phyloP scores from a whole-genome alignment of 1,140 invertebrate species.

The Brachionus plicatilis region DNA sequence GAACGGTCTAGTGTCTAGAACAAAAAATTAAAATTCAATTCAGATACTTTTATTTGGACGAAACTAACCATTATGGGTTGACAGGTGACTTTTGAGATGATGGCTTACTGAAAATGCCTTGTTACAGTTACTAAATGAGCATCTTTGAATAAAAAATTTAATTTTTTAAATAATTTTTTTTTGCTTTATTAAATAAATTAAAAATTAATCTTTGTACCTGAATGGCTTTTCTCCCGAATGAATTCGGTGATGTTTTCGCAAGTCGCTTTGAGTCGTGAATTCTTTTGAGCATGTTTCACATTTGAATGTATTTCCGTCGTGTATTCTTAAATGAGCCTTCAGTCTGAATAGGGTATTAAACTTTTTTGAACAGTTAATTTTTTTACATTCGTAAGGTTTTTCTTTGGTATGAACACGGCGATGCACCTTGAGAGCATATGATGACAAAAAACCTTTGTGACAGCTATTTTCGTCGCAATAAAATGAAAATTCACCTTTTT shows the following conservation, averaged over 20 bases:
- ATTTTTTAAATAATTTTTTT: no score
- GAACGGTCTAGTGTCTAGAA: constrained; percentile 16
- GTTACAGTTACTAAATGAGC: constrained; percentile 72
- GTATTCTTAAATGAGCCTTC: constrained; percentile 80
- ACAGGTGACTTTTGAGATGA: constrained; percentile 78
- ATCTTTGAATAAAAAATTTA: constrained; percentile 58
- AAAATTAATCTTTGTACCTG: constrained; percentile 59
- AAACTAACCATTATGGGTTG: constrained; percentile 64
- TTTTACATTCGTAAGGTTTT: constrained; percentile 75
- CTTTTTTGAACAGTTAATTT: constrained; percentile 75
- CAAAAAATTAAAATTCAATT: not conserved
- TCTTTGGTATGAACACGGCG: constrained; percentile 88
- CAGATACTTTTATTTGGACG: not conserved
- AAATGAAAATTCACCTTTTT: constrained; percentile 82
- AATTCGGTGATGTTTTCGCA: constrained; percentile 83
- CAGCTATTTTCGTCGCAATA: constrained; percentile 79
- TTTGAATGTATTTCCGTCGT: constrained; percentile 91
- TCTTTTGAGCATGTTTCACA: constrained; percentile 80
- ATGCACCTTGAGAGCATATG: constrained; percentile 87
- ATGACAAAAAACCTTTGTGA: constrained; percentile 86
- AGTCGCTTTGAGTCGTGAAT: constrained; percentile 85
- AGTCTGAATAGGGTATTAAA: constrained; percentile 90
- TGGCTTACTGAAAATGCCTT: constrained; percentile 87
- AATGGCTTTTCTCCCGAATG: constrained; percentile 76
- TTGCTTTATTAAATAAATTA: no score